A percentile compares a stretch with the other conserved stretches of the same genome.
phyloP scores from a whole-genome alignment of 30 jellyfish, hydroid and myxozoan genomes.

The Mastigias papua region DNA sequence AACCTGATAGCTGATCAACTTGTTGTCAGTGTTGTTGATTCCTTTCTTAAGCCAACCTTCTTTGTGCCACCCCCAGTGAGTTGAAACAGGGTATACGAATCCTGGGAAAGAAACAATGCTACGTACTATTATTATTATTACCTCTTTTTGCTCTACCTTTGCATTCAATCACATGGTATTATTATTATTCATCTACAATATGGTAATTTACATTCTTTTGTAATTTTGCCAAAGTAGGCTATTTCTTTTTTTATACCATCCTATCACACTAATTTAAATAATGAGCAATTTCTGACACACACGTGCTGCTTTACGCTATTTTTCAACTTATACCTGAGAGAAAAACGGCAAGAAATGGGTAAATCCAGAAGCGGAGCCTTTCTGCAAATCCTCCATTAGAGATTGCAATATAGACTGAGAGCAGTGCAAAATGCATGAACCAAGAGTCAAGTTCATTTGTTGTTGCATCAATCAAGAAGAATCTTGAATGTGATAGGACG shows the following conservation, averaged over 20 bases:
- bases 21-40: slow-evolving; percentile 59
- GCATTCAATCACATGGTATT: too few relatives aligned
- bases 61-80: slow-evolving; percentile 90
- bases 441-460: slow-evolving; percentile 45
- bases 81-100: slow-evolving; percentile 82
- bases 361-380: slow-evolving; percentile 84
- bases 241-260: too few relatives aligned
- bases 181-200: too few relatives aligned
- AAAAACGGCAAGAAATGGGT: slow-evolving; percentile 72
- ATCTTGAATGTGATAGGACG: slow-evolving; percentile 79
- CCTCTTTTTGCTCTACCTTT: too few relatives aligned
- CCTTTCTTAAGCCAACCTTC: slow-evolving; percentile 93
- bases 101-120: too few relatives aligned
- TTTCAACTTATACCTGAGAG: slow-evolving; percentile 89
- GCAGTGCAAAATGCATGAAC: slow-evolving; percentile 50
- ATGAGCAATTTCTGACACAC: too few relatives aligned
- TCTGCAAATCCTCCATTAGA: slow-evolving; percentile 91
- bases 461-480: slow-evolving; percentile 88
- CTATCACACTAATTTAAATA: too few relatives aligned
- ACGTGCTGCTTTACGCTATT: too few relatives aligned
- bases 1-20: slow-evolving; percentile 61
- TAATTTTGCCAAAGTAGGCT: too few relatives aligned
- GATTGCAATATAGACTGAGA: slow-evolving; percentile 70
- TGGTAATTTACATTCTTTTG: too few relatives aligned
- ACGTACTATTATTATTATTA: too few relatives aligned